Evolutionary conservation across 92 coral and sea anemone species (phyloP), one percentile per base, ranked within the genome.

Genomic region (Epizoanthus scotinus): DNA sequence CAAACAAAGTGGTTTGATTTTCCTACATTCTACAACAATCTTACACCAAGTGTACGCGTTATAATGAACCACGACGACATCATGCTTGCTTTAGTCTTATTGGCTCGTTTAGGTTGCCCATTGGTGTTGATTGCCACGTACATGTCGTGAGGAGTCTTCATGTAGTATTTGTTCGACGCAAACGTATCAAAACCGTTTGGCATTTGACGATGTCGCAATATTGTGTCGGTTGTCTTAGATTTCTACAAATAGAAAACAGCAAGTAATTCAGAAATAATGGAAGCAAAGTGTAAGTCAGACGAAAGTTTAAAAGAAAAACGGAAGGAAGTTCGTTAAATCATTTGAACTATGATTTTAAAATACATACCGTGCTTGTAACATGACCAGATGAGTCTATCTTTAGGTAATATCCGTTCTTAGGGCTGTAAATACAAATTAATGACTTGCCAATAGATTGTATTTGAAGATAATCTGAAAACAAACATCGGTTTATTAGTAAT

Each of bases 1-100:
- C 40, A 5, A 34, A 3, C 40, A 34, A 34, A 34, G 4, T 34
- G 5, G 40, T 34, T 34, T 34, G 40, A 34, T 44, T 44, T 9
- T 12, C 1, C 1, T 44, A n/a, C n/a, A n/a, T 9, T 2, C 52
- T 44, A 44, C 15, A 8, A 0, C 52, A 44, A 44, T 8, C 9
- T 44, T 44, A 15, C 10, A 44, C 52, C 52, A 7, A 44, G 52
- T 28, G 20, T 31, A 57, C 55, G 56, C 8, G 61, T 78, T 17
- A 90, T 64, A 67, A 90, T 36, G 40, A 90, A 90, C 72, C 89
- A 91, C 10, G 94, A 90, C 1, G 92, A 80, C 40, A 87, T 90
- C 57, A 87, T 89, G 19, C 85, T 77, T 12, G 85, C 40, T 10
- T 78, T 81, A 5, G 94, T 87, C 59, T 81, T 85, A 25, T 85